phyloP scores from a whole-genome alignment of 2,113 vertebrate species.

The Coracopsis vasa region DNA sequence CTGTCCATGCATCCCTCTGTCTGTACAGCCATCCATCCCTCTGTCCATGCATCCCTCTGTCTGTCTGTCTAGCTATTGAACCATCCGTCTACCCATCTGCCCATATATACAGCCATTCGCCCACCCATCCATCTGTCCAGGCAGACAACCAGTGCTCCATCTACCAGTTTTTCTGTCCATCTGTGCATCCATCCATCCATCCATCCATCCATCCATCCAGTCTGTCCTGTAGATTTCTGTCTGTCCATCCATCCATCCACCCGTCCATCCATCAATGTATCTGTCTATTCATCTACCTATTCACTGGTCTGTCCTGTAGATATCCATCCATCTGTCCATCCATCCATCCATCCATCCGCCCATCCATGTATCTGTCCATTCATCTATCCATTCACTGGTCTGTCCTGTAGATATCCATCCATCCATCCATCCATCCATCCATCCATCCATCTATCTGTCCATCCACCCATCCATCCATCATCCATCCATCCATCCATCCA shows the following conservation, averaged over 20 bases:
- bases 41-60: not conserved
- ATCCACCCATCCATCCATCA: not conserved
- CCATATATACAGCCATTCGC: not conserved
- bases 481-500: not conserved
- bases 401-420: not conserved
- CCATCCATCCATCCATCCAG: no score
- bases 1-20: no score
- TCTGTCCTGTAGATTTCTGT: not conserved
- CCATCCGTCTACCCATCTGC: not conserved
- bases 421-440: no score
- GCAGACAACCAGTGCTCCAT: no score
- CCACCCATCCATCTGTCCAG: not conserved
- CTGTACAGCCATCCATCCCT: accelerated
- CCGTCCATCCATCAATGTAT: not conserved
- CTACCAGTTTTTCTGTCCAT: no score
- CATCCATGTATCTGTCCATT: not conserved
- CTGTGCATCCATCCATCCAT: no score
- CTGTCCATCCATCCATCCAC: not conserved
- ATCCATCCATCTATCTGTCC: no score
- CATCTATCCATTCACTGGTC: not conserved
- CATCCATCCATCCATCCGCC: no score
- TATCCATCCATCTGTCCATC: accelerated
- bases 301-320: no score
- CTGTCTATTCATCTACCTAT: accelerated
- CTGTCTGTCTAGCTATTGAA: not conserved